Evolutionary conservation across 1,140 invertebrate species (phyloP).

Genomic region (Glomeris maerens): DNA sequence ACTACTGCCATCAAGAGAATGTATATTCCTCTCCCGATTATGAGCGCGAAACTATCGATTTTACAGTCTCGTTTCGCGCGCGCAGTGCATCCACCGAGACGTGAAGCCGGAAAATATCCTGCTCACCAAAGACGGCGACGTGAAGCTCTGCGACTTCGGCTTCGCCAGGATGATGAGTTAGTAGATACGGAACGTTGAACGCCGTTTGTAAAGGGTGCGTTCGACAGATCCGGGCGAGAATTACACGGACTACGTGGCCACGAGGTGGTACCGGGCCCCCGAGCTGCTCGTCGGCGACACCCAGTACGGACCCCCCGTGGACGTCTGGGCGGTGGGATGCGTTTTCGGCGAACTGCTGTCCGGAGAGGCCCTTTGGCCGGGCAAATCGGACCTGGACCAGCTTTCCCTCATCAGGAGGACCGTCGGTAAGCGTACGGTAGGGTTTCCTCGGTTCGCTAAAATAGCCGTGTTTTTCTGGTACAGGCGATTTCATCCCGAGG

Average conservation of each 20-base stretch:
- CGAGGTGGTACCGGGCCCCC: slow-evolving; percentile 93
- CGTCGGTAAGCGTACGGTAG: slow-evolving; percentile 39
- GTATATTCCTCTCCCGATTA: slow-evolving; percentile 18
- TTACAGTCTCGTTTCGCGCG: neutral
- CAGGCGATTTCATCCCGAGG: slow-evolving; percentile 74
- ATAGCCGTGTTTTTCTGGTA: slow-evolving; percentile 16
- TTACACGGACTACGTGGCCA: slow-evolving; percentile 98
- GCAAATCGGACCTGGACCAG: slow-evolving; percentile 96
- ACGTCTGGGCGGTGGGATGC: slow-evolving; percentile 94
- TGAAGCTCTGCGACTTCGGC: slow-evolving; percentile 97
- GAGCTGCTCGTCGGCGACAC: slow-evolving; percentile 95
- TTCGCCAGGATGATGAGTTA: slow-evolving; percentile 93
- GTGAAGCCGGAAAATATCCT: slow-evolving; percentile 99
- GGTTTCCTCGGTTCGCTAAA: neutral
- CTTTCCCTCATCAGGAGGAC: slow-evolving; percentile 88
- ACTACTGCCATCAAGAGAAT: slow-evolving; percentile 92
- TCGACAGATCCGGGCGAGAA: slow-evolving; percentile 68
- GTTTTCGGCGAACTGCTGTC: slow-evolving; percentile 90
- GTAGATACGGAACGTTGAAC: too few species aligned
- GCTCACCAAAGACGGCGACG: slow-evolving; percentile 79
- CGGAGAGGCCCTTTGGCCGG: slow-evolving; percentile 93
- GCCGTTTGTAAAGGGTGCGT: too few species aligned
- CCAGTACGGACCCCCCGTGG: slow-evolving; percentile 89
- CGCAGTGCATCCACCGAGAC: slow-evolving; percentile 78
- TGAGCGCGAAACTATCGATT: too few species aligned